Evolutionary conservation across 2,797 vertebrate genomes (phyloP).

Genomic region (Pseudochirops cupreus): DNA sequence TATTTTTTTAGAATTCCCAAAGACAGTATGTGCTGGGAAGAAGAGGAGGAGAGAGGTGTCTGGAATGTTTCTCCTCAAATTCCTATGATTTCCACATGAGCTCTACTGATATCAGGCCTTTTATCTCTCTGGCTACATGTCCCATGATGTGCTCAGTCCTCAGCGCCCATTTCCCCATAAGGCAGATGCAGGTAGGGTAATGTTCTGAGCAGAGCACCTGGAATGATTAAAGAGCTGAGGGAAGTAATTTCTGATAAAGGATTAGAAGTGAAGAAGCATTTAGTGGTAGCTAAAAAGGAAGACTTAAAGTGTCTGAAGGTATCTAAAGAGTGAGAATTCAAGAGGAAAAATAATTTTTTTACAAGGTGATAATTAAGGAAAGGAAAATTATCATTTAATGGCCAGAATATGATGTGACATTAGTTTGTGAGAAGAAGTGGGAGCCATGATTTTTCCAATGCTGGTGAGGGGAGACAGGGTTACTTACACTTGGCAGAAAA

Average conservation of each 20-base stretch:
- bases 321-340: neutral
- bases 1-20: neutral
- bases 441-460: neutral
- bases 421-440: slow-evolving; percentile 5
- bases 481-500: neutral
- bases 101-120: neutral
- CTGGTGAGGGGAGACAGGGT: neutral
- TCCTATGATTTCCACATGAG: neutral
- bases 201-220: slow-evolving; percentile 24
- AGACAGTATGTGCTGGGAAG: neutral
- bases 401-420: neutral
- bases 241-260: slow-evolving; percentile 17
- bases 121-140: slow-evolving; percentile 6
- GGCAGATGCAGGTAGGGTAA: neutral
- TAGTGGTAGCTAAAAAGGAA: neutral
- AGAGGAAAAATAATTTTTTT: slow-evolving; percentile 1
- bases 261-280: slow-evolving; percentile 9
- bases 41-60: neutral
- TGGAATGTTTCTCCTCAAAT: slow-evolving; percentile 9
- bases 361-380: neutral
- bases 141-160: neutral
- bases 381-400: neutral
- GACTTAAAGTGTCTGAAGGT: neutral
- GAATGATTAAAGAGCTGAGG: neutral
- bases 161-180: neutral